Evolutionary conservation across 2,888 invertebrate species (phyloP), one percentile per base, ranked within the genome.

Genomic region (Drosophila eohydei): DNA sequence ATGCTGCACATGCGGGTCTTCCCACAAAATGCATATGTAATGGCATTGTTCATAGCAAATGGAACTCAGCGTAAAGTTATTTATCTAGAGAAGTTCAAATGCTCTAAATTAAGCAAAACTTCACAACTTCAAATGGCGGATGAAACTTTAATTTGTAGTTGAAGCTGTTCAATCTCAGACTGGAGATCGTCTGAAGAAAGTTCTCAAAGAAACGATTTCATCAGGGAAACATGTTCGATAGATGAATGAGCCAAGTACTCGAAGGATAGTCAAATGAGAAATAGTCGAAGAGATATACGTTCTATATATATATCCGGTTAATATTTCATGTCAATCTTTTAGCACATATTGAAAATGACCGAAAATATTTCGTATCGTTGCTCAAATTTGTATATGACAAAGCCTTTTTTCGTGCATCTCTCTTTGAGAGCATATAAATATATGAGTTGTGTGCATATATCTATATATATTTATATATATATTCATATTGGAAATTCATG

Each of bases 1-100:
- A 43, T 56, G 52, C 44, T 62, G 78, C 69, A 57, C 52, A 71
- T 81, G 69, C 76, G 72, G 69, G 80, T 63, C 38, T 72, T 55
- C 32, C 55, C 72, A 69, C 68, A 75, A 70, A 74, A 77, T 74
- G 56, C 65, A 65, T 66, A 66, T 74, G 70, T 64, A 78, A 78
- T 80, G 75, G 71, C 62, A 61, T 48, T 52, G 63, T 43, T 56
- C 57, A 43, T 60, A 55, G 36, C 62, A 26, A 63, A 63, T 62
- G 26, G 43, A 44, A 9, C 30, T 21, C 46, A 74, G 60, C 63
- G 51, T 21, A 44, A 63, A 36, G 21, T 44, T 55, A 50, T 59
- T 51, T 54, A 41, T 40, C 51, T 36, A 44, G 21, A 21, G 21
- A 21, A 50, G 9, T 4, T 14, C 12, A 32, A 58, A 48, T 4